These are phyloP conservation scores for Sapajus apella DNA, from an alignment of 2,113 vertebrate genomes.

Conservation along the genomic window DNA sequence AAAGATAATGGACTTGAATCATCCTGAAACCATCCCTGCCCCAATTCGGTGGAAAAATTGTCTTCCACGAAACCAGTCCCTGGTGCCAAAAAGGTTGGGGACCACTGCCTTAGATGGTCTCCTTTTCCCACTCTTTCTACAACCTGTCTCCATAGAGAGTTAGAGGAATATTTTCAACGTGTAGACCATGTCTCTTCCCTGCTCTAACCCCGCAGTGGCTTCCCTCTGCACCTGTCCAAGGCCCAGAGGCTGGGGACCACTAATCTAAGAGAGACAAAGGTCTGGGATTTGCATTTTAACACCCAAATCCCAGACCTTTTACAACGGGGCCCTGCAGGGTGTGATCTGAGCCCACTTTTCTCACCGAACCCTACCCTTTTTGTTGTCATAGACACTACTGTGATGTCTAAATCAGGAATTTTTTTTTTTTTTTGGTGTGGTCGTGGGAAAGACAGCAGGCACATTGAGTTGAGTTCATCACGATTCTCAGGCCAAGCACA, in stretches of 20 bases:
- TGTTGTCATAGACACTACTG: neutral
- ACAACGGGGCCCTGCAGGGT: neutral
- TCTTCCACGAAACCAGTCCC: too few relatives aligned
- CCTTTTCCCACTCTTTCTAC: neutral
- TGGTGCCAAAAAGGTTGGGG: too few relatives aligned
- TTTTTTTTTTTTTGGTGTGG: neutral
- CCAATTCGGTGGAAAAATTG: too few relatives aligned
- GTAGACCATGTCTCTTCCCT: neutral
- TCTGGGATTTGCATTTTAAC: neutral
- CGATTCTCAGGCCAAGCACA: neutral
- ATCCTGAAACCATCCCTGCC: too few relatives aligned
- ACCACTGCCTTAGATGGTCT: neutral
- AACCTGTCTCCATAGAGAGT: neutral
- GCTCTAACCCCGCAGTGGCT: neutral
- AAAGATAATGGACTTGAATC: too few relatives aligned
- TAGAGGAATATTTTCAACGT: neutral
- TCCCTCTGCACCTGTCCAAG: neutral
- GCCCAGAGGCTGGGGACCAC: too few relatives aligned
- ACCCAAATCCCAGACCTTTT: neutral
- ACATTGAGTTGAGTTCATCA: neutral
- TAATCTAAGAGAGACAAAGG: too few relatives aligned
- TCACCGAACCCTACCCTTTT: neutral
- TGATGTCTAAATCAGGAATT: neutral
- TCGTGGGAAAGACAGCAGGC: neutral
- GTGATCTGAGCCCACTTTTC: neutral